Conservation (phyloP, 2,113 vertebrate genomes). For the Corythaeola cristata region DNA sequence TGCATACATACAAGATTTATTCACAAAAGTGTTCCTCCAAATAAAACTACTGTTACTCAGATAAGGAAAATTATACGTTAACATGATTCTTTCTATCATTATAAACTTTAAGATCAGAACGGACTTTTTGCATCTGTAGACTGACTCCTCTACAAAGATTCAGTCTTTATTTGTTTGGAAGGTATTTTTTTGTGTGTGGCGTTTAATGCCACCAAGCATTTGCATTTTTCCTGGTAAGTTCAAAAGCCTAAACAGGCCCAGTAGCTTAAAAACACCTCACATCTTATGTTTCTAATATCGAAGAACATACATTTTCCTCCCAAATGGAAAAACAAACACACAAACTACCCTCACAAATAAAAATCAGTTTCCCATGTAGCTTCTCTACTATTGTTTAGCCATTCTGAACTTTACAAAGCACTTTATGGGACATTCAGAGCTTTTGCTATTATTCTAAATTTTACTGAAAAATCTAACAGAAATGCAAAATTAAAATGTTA, state of each 20-base stretch:
- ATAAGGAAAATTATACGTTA: not conserved
- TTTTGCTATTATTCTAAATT: not conserved
- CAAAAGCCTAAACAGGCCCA: not conserved
- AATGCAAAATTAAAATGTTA: not conserved
- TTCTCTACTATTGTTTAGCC: not conserved
- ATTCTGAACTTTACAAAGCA: not conserved
- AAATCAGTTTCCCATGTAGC: not conserved
- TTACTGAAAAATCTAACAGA: not conserved
- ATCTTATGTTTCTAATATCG: not conserved
- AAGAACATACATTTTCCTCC: not conserved
- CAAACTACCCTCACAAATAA: too few species aligned
- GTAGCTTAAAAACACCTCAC: not conserved
- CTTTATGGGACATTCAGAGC: not conserved
- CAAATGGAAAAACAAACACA: not conserved
- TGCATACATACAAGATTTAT: not conserved
- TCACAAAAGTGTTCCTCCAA: not conserved
- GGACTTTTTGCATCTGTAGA: not conserved
- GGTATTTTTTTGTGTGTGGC: fast-evolving
- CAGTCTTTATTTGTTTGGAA: not conserved
- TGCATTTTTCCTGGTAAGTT: not conserved
- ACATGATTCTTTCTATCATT: not conserved
- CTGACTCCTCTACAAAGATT: not conserved
- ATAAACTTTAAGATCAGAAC: not conserved
- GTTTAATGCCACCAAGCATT: not conserved
- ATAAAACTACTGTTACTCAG: not conserved